A percentile compares a stretch with the other conserved stretches of the same genome.
Conservation (phyloP, 2,113 vertebrate species). For the Asarcornis scutulata region DNA sequence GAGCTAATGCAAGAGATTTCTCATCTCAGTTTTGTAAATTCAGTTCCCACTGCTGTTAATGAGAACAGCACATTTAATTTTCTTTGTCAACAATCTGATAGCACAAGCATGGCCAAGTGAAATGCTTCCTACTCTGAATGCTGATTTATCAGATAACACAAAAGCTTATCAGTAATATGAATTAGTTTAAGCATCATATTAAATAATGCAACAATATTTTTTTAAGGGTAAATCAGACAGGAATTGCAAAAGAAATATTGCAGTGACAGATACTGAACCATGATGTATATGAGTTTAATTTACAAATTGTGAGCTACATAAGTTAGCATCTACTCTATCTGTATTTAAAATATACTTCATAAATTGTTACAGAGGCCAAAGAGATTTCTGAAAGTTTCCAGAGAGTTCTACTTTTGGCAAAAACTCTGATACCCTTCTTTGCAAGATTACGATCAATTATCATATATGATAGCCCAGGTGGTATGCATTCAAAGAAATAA, state of each 20-base stretch:
- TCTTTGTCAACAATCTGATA: neutral
- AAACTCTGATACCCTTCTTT: neutral
- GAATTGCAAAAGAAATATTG: neutral
- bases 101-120: neutral
- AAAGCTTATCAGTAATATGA: neutral
- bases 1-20: constrained; percentile 1
- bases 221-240: neutral
- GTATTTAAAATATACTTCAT: neutral
- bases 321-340: neutral
- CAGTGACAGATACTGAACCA: neutral
- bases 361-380: neutral
- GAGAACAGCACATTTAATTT: neutral
- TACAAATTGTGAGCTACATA: neutral
- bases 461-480: neutral
- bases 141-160: neutral
- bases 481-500: neutral
- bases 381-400: neutral
- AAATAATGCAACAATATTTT: neutral
- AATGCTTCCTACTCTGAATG: neutral
- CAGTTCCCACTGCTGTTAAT: neutral
- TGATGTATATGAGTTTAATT: neutral
- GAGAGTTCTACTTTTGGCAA: neutral
- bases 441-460: neutral
- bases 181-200: neutral
- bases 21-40: neutral